These are phyloP conservation scores for Scelioninae gen. 2 DNA, from an alignment of 2,888 invertebrate genomes.

Conservation along the genomic window DNA sequence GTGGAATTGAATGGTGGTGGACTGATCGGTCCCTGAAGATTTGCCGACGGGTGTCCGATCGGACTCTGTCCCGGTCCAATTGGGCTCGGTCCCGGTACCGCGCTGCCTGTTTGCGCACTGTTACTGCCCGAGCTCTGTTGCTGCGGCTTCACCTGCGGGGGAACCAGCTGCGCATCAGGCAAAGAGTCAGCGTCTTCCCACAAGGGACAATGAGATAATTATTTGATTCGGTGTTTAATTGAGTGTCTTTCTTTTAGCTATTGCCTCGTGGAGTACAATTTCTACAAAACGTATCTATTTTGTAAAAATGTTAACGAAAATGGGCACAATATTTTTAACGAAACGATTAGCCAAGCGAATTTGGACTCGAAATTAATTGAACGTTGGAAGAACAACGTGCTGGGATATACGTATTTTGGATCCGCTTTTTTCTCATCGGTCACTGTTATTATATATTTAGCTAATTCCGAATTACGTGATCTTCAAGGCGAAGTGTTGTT, in stretches of 20 bases:
- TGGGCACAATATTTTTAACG: too few species aligned
- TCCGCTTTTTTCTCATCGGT: too few species aligned
- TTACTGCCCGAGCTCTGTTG: constrained; percentile 79
- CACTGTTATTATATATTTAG: too few species aligned
- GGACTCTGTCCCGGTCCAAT: constrained; percentile 74
- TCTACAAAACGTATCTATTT: too few species aligned
- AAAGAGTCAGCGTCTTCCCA: constrained; percentile 75
- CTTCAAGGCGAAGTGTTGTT: too few species aligned
- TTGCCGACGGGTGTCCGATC: constrained; percentile 79
- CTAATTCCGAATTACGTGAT: too few species aligned
- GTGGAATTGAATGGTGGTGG: constrained; percentile 78
- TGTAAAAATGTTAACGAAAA: too few species aligned
- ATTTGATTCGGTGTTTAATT: too few species aligned
- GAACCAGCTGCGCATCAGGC: constrained; percentile 76
- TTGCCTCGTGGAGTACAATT: too few species aligned
- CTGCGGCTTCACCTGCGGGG: constrained; percentile 87
- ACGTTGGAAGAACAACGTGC: not conserved
- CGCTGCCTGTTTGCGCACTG: constrained; percentile 74
- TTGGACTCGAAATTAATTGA: not conserved
- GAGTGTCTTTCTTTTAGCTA: too few species aligned
- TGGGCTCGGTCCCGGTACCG: constrained; percentile 74
- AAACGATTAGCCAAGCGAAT: too few species aligned
- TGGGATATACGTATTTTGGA: too few species aligned
- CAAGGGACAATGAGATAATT: constrained; percentile 71
- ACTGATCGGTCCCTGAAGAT: constrained; percentile 77